Base-by-base conservation (phyloP, 2,888 invertebrate genomes). In the Cheilosia soror region DNA sequence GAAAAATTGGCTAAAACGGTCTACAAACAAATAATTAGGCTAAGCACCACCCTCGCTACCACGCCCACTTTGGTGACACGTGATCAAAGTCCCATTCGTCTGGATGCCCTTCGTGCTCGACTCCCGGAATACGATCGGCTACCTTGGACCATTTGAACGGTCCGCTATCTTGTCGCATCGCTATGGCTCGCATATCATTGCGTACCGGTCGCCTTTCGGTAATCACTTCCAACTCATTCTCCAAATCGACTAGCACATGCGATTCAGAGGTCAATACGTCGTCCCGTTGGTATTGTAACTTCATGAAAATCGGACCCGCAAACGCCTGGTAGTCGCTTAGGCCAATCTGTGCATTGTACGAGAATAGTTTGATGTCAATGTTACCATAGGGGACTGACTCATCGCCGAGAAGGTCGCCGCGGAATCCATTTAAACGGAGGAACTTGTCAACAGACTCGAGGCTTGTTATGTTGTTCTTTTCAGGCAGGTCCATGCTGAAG, bases 331-430 rank as follows among this genome's bases (percentile, higher is more conserved):
- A 92, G 58, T 92, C 91, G 63, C 90, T 91, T 57, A 90, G 87
- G 1, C 90, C 91, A 20, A 90, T 84, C 0, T 89, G 88, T 0
- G 91, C 89, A 55, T 91, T 91, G 83, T 90, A 92, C 25, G 92
- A 90, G 88, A 91, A 92, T 31, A 92, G 88, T 77, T 92, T 92
- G 20, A 92, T 89, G 80, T 92, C 92, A 49, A 92, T 92, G 73
- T 92, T 92, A 42, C 92, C 92, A 88, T 91, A 92, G 2, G 92
- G 92, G 57, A 91, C 90, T 1, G 91, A 90, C 66, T 91, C 89
- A 0, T 92, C 91, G 5, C 90, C 91, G 37, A 91, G 85, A 27
- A 92, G 88, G 88, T 92, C 92, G 0, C 92, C 92, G 2, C 92
- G 92, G 81, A 92, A 92, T 29, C 92, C 91, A 33, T 90, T 90